Percentiles rank a stretch among this genome's conserved stretches.
Conservation (phyloP, 2,797 vertebrate species). For the Heliangelus exortis region DNA sequence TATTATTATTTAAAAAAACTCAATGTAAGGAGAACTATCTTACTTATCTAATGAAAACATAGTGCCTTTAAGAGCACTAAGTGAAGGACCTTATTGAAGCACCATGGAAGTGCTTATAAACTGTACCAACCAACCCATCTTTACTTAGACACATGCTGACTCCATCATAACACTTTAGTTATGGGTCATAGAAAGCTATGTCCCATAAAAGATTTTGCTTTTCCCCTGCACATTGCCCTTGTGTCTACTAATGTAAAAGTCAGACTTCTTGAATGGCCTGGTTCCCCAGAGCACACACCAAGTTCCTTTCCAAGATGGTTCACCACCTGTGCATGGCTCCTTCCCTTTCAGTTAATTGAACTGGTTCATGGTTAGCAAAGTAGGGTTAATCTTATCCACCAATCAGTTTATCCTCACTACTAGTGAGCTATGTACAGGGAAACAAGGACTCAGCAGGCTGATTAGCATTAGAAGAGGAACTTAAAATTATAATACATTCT, state of each 20-base stretch:
- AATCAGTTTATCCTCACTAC: neutral
- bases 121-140: neutral
- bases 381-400: neutral
- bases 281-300: neutral
- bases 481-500: constrained; percentile 4
- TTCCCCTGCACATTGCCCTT: neutral
- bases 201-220: neutral
- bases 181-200: neutral
- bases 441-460: neutral
- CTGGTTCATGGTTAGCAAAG: neutral
- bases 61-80: neutral
- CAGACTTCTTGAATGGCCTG: neutral
- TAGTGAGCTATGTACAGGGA: neutral
- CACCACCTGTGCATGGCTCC: neutral
- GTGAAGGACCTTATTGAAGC: neutral
- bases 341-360: neutral
- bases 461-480: neutral
- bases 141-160: neutral
- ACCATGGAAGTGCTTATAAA: neutral
- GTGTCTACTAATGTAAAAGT: neutral
- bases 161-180: neutral
- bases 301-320: neutral
- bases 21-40: neutral
- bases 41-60: neutral
- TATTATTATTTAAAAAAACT: neutral